Percentiles rank a stretch among this genome's conserved stretches.
Evolutionary conservation across 2,113 vertebrate species (phyloP).

Genomic region (Hemichromis elongatus): DNA sequence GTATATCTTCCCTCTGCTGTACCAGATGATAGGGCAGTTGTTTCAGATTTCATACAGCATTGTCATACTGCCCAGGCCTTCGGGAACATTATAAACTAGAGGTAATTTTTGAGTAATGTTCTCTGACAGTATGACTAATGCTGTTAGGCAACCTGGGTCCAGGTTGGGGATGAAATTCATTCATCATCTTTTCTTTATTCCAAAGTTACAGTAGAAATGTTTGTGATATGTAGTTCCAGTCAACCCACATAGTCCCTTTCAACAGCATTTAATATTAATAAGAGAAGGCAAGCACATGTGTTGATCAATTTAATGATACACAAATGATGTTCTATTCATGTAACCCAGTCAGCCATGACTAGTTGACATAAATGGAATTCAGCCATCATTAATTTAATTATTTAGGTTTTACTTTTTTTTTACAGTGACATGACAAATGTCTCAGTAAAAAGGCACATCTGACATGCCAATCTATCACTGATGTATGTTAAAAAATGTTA

Average conservation of each 20-base stretch:
- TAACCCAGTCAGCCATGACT: not conserved
- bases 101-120: not conserved
- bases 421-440: not conserved
- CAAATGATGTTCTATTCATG: not conserved
- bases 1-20: not conserved
- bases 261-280: not conserved
- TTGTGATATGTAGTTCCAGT: not conserved
- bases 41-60: not conserved
- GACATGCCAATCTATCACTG: not conserved
- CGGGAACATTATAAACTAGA: not conserved
- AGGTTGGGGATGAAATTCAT: not conserved
- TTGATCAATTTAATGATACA: not conserved
- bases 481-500: not conserved
- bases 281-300: not conserved
- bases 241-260: not conserved
- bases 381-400: not conserved
- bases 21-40: not conserved
- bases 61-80: not conserved
- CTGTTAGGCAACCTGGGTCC: not conserved
- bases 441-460: not conserved
- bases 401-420: not conserved
- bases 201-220: not conserved
- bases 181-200: not conserved
- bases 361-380: not conserved
- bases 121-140: slow-evolving; percentile 7